A percentile compares a stretch with the other conserved stretches of the same genome.
Evolutionary conservation across 2,888 invertebrate genomes (phyloP).

Genomic region (Ophion obscuratus): DNA sequence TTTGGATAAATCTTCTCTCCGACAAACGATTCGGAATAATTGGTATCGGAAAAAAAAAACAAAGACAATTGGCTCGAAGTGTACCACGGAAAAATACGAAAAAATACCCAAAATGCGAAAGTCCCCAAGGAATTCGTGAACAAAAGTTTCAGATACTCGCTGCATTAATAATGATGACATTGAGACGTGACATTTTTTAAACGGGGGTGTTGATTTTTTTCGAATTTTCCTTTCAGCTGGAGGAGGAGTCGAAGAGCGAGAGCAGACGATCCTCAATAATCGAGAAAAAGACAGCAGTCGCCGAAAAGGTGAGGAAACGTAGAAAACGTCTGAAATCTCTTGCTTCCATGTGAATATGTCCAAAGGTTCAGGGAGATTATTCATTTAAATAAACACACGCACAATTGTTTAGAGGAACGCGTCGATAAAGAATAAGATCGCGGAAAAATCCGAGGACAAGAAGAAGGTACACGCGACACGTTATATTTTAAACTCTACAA

Average conservation of each 20-base stretch:
- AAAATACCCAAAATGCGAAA: neutral
- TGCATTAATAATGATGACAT: neutral
- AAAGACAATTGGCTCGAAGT: neutral
- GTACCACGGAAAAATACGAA: conserved; percentile 33
- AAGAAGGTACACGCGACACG: conserved; percentile 72
- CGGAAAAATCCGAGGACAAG: conserved; percentile 69
- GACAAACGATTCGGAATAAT: conserved; percentile 30
- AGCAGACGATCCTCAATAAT: conserved; percentile 84
- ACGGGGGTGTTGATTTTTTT: neutral
- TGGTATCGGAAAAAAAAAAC: neutral
- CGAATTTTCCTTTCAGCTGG: conserved; percentile 72
- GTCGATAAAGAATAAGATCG: conserved; percentile 68
- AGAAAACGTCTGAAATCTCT: neutral
- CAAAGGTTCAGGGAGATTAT: neutral
- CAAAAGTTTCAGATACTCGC: neutral
- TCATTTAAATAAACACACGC: neutral
- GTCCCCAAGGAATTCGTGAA: neutral
- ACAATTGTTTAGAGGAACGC: conserved; percentile 73
- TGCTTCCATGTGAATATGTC: neutral
- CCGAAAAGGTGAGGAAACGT: conserved; percentile 75
- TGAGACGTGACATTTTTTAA: neutral
- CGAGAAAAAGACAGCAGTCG: conserved; percentile 80
- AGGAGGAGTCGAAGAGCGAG: conserved; percentile 84
- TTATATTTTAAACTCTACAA: conserved; percentile 15
- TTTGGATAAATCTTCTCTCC: neutral